Conservation (phyloP, 1,140 invertebrate genomes). For the Camponotus floridanus region DNA sequence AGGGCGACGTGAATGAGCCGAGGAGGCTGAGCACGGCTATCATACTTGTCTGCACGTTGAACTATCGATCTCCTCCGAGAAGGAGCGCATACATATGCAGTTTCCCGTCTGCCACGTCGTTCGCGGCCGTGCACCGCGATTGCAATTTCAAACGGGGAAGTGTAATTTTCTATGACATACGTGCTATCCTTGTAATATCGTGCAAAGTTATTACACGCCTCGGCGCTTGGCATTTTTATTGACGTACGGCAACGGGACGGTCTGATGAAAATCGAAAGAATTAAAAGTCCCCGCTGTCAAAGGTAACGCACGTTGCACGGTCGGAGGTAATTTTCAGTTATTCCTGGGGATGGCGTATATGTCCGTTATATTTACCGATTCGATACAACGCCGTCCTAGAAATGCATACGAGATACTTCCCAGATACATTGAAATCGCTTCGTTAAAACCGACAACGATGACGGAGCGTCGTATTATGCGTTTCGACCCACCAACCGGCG, state of each 20-base stretch:
- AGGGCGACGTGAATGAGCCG: constrained; percentile 38
- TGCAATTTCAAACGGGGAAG: constrained; percentile 31
- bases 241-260: not conserved
- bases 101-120: not conserved
- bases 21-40: constrained; percentile 66
- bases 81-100: constrained; percentile 56
- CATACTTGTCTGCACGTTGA: constrained; percentile 84
- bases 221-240: constrained; percentile 31
- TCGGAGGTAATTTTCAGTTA: not conserved
- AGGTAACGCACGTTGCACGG: not conserved
- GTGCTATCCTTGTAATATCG: constrained; percentile 14
- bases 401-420: not conserved
- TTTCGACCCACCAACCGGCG: constrained; percentile 1
- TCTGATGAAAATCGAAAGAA: constrained; percentile 23
- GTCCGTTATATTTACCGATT: constrained; percentile 11
- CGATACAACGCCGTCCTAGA: not conserved
- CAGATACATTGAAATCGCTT: constrained; percentile 2
- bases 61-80: constrained; percentile 82
- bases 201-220: constrained; percentile 14
- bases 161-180: constrained; percentile 42
- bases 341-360: not conserved
- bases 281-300: not conserved
- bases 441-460: not conserved
- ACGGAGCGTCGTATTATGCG: not conserved
- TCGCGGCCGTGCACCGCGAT: constrained; percentile 11